phyloP scores from a whole-genome alignment of 2,888 invertebrate species.

The Lasioglossum calceatum region DNA sequence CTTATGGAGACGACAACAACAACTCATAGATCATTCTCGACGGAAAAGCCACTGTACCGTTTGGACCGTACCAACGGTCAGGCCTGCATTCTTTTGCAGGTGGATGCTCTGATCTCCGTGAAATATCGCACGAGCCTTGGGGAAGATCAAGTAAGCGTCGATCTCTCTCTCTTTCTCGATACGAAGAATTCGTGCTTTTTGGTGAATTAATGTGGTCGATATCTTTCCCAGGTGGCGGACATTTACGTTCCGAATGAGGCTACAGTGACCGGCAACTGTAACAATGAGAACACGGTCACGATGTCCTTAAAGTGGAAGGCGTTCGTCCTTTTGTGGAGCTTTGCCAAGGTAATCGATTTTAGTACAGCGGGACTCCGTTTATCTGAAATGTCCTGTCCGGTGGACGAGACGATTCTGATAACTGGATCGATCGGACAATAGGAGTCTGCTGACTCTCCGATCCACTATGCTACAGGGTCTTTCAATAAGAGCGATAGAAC shows the following conservation, averaged over 20 bases:
- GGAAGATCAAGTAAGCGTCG: conserved; percentile 85
- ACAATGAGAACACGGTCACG: conserved; percentile 90
- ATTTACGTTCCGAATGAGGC: conserved; percentile 91
- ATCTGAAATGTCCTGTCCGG: too few relatives aligned
- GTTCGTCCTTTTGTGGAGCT: conserved; percentile 90
- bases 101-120: conserved; percentile 90
- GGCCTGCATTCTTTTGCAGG: conserved; percentile 92
- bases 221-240: conserved; percentile 87
- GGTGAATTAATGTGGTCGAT: neutral
- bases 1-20: conserved; percentile 76
- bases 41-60: conserved; percentile 86
- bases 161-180: too few relatives aligned
- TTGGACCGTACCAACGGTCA: conserved; percentile 89
- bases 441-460: neutral
- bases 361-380: neutral
- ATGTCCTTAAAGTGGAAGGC: conserved; percentile 91
- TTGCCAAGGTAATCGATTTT: conserved; percentile 89
- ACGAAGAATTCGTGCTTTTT: too few relatives aligned
- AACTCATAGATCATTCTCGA: conserved; percentile 57
- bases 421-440: neutral
- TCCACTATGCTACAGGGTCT: too few relatives aligned
- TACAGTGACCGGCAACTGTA: conserved; percentile 90
- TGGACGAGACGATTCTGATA: too few relatives aligned
- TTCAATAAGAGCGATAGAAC: too few relatives aligned
- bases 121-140: conserved; percentile 89